Evolutionary conservation across 2,888 invertebrate genomes (phyloP).

Genomic region (Cheilosia grossa): DNA sequence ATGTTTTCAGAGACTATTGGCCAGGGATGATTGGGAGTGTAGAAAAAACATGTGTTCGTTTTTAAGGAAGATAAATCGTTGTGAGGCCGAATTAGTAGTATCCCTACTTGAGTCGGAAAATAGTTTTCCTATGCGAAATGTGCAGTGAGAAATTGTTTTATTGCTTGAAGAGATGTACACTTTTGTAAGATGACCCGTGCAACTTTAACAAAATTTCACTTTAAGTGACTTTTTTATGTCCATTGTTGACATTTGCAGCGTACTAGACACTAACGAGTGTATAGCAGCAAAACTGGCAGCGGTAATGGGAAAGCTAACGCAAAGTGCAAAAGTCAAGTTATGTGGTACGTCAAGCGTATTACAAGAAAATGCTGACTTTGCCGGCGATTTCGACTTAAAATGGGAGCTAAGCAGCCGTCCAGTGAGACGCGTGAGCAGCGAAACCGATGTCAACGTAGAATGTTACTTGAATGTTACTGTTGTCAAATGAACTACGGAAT

Average conservation of each 20-base stretch:
- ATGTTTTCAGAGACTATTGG: slow-evolving; percentile 1
- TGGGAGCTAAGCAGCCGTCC: not conserved
- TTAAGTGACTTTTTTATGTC: not conserved
- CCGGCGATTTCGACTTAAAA: not conserved
- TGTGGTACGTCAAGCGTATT: not conserved
- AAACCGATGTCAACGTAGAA: too few species aligned
- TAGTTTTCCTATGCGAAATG: too few species aligned
- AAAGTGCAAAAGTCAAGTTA: not conserved
- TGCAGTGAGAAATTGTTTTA: too few species aligned
- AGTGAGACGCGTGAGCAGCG: too few species aligned
- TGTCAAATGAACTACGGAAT: too few species aligned
- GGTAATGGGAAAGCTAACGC: not conserved
- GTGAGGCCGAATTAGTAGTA: not conserved
- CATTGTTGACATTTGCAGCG: not conserved
- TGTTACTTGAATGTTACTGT: too few species aligned
- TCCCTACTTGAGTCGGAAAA: too few species aligned
- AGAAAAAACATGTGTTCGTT: not conserved
- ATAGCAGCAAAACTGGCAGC: not conserved
- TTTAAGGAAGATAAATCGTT: not conserved
- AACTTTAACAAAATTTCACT: not conserved
- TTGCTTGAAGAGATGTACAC: too few species aligned
- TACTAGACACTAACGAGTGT: too few species aligned
- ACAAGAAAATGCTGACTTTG: not conserved
- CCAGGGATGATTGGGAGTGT: not conserved
- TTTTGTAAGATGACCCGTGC: not conserved